Evolutionary conservation across 2,113 vertebrate genomes (phyloP).

Genomic region (Myotis yumanensis): DNA sequence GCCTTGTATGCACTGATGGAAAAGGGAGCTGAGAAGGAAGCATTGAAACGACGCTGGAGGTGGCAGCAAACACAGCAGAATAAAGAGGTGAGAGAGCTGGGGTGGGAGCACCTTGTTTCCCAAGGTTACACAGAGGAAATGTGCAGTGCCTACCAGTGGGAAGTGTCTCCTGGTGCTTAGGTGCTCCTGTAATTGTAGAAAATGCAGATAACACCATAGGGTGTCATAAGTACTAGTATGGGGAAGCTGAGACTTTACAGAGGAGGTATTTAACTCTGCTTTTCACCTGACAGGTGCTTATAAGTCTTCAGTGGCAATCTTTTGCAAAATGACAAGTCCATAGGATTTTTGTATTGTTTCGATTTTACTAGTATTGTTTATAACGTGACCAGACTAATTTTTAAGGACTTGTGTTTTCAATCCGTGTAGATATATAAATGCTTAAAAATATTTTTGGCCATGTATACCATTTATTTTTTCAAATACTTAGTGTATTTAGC

Average conservation of each 20-base stretch:
- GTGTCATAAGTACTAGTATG: neutral
- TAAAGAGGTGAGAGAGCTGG: constrained; percentile 90
- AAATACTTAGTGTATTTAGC: constrained; percentile 3
- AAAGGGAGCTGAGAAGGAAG: constrained; percentile 91
- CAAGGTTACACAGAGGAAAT: neutral
- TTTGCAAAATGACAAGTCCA: constrained; percentile 19
- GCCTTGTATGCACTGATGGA: constrained; percentile 94
- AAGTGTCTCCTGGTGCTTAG: neutral
- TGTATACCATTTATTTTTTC: constrained; percentile 26
- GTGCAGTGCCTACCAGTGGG: neutral
- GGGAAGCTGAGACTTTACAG: neutral
- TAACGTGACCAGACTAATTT: neutral
- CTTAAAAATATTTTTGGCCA: neutral
- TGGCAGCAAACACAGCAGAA: constrained; percentile 99
- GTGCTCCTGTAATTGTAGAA: neutral
- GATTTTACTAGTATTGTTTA: neutral
- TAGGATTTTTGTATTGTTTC: neutral
- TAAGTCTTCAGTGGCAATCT: neutral
- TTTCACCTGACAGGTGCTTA: neutral
- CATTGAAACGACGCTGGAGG: constrained; percentile 93
- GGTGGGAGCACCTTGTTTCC: neutral
- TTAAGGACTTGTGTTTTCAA: constrained; percentile 20
- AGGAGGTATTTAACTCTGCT: neutral
- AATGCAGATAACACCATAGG: neutral
- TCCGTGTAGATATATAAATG: constrained; percentile 18